Conservation (phyloP, 1,140 invertebrate species). For the Leptonema lineaticorne region DNA sequence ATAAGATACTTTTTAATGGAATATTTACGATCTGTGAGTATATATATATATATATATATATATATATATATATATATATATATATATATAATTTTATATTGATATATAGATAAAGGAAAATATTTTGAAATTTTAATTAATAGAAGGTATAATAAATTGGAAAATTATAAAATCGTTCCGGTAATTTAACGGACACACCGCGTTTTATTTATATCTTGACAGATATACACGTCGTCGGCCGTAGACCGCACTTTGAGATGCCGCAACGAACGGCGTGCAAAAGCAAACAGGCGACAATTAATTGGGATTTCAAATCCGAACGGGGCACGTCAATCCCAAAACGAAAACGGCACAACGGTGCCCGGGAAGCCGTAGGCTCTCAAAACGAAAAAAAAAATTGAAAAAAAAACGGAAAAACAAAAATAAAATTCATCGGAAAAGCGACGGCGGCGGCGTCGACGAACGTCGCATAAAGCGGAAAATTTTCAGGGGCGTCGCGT, state of each 20-base stretch:
- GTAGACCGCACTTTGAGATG: neutral
- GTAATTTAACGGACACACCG: too few relatives aligned
- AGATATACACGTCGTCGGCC: neutral
- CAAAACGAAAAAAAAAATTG: too few relatives aligned
- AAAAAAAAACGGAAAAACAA: too few relatives aligned
- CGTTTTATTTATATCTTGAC: too few relatives aligned
- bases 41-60: neutral
- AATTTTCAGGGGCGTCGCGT: neutral
- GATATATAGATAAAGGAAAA: neutral
- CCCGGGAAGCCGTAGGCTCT: too few relatives aligned
- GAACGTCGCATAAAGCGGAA: neutral
- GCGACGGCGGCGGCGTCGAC: too few relatives aligned
- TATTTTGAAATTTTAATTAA: too few relatives aligned
- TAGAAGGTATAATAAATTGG: too few relatives aligned
- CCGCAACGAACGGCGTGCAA: conserved; percentile 19
- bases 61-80: neutral
- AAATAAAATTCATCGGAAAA: too few relatives aligned
- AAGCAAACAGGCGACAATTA: conserved; percentile 40
- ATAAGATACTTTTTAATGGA: too few relatives aligned
- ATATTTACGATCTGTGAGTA: neutral
- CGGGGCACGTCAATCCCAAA: conserved; percentile 27
- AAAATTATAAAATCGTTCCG: too few relatives aligned
- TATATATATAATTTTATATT: neutral
- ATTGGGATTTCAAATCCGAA: conserved; percentile 38
- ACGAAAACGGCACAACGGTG: too few relatives aligned